Base-by-base conservation (phyloP, 1,140 invertebrate genomes). In the Aphelinus certus region DNA sequence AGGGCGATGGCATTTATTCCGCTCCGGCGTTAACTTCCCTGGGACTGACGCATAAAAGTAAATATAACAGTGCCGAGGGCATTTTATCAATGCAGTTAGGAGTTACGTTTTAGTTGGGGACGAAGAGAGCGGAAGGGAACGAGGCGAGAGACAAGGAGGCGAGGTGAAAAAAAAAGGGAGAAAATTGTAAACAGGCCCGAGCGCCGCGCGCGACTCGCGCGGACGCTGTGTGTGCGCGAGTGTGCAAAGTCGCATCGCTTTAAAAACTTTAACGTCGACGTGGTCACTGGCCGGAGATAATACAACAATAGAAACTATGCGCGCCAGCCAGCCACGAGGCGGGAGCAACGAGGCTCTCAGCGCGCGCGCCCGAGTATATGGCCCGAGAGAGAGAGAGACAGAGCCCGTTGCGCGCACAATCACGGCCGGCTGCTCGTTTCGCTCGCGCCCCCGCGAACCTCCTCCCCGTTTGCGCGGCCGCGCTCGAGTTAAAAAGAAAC, bases 231-330 rank as follows among this genome's bases (percentile, higher is more conserved):
- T 53, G 9, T 53, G 9, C 51, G 51, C 51, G 51, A 53, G 51
- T 9, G 51, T 53, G 26, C 26, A 26, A 26, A 10, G 56, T 57
- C 9, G 61, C 49, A 55, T 67, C 43, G 5, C 43, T 77, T 81
- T 81, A 78, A 81, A 82, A 82, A 82, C 79, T 82, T 81, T 80
- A 82, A 80, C 79, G 78, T 79, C 78, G 78, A 79, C 79, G 80
- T 80, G 78, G 78, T 79, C 78, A 80, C 76, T 66, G 79, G 47
- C 75, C 76, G 78, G 78, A 83, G 78, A 83, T 82, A 81, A 81
- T 78, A 75, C 72, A 79, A 82, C 81, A 82, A 83, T 83, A 76
- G 78, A 79, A 74, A 70, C 74, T 77, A 26, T 26, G 26, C 26
- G 26, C 26, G 26, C 26, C 71, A 69, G 47, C 43, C 26, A 70